phyloP scores from a whole-genome alignment of 2,113 vertebrate species.

The Tympanuchus pallidicinctus region DNA sequence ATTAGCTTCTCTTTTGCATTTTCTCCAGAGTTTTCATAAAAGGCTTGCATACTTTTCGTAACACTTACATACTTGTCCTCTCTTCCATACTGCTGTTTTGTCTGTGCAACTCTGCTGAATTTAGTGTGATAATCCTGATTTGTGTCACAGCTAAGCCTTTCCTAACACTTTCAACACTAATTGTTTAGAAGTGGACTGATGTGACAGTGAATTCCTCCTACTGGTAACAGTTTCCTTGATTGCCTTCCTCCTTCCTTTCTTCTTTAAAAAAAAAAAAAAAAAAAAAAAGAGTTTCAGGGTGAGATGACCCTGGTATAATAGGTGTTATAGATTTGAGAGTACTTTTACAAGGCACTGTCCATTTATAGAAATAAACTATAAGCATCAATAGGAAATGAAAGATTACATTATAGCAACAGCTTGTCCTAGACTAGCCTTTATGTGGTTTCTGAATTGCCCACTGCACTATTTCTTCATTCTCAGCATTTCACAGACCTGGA shows the following conservation, averaged over 20 bases:
- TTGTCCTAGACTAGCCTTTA: not conserved
- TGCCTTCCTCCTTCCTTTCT: not conserved
- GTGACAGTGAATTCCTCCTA: not conserved
- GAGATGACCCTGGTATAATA: not conserved
- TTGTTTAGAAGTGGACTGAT: not conserved
- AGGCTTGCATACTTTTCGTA: not conserved
- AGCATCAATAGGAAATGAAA: constrained; percentile 12
- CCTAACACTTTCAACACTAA: not conserved
- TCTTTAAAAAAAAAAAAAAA: not conserved
- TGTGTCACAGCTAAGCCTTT: not conserved
- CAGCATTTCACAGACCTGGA: not conserved
- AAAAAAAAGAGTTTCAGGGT: not conserved
- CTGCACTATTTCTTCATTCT: not conserved
- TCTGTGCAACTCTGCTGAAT: not conserved
- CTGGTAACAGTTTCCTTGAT: not conserved
- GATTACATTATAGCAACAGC: not conserved
- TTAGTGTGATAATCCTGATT: not conserved
- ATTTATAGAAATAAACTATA: not conserved
- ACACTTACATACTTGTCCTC: not conserved
- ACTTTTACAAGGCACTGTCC: not conserved
- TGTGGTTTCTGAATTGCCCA: not conserved
- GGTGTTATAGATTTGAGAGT: not conserved
- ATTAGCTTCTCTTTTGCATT: not conserved
- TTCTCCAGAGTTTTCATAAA: not conserved
- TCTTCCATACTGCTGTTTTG: not conserved